Evolutionary conservation across 2,888 invertebrate genomes (phyloP).

Genomic region (Patella caerulea): DNA sequence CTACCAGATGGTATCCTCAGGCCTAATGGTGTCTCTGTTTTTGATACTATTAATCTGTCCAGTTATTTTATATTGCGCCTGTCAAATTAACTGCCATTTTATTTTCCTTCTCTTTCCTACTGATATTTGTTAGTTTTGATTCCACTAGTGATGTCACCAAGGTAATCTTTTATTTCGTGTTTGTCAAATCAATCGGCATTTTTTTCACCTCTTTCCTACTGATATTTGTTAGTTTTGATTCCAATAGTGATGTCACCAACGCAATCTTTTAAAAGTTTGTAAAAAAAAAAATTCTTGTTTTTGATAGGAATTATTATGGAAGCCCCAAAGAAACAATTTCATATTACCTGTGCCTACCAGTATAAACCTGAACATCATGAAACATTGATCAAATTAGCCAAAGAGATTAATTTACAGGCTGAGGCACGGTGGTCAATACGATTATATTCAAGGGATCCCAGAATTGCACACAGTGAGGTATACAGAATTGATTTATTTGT

Average conservation of each 20-base stretch:
- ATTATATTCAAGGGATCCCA: slow-evolving; percentile 85
- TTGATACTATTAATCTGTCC: too few relatives aligned
- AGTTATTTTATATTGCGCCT: neutral
- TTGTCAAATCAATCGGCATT: neutral
- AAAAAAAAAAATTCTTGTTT: neutral
- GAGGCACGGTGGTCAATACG: slow-evolving; percentile 87
- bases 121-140: neutral
- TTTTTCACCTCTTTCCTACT: neutral
- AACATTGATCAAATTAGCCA: slow-evolving; percentile 81
- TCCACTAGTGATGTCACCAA: neutral
- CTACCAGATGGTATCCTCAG: too few relatives aligned
- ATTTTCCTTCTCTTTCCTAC: neutral
- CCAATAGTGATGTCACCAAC: neutral
- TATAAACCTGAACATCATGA: slow-evolving; percentile 83
- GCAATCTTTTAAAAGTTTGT: neutral
- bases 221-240: neutral
- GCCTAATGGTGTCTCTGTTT: too few relatives aligned
- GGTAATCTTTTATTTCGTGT: neutral
- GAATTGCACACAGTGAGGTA: slow-evolving; percentile 62
- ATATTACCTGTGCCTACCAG: slow-evolving; percentile 90
- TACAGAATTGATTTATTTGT: neutral
- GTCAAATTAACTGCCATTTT: neutral
- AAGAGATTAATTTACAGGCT: slow-evolving; percentile 79
- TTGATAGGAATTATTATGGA: slow-evolving; percentile 73
- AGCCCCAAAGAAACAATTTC: slow-evolving; percentile 87